Evolutionary conservation across 2,113 vertebrate genomes (phyloP).

Genomic region (Chaetura pelagica): DNA sequence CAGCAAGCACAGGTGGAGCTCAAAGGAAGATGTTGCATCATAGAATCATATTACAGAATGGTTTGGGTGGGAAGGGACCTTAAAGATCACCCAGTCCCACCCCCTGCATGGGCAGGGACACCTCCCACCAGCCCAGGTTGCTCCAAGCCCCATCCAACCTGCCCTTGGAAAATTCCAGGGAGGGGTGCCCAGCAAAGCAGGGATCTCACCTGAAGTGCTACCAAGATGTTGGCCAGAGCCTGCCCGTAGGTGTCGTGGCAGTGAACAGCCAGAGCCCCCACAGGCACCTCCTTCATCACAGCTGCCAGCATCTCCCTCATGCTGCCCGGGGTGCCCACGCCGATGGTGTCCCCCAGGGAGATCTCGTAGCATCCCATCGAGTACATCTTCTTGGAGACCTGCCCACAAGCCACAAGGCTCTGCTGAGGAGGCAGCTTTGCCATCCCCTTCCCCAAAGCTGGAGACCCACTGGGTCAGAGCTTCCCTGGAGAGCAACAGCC

Average conservation of each 20-base stretch:
- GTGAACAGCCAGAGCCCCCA: constrained; percentile 91
- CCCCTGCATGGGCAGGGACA: too few species aligned
- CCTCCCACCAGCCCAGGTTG: too few species aligned
- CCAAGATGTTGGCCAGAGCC: constrained; percentile 93
- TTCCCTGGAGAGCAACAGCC: background rate
- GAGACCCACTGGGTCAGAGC: fast-evolving
- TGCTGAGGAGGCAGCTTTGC: background rate
- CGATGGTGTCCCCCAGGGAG: constrained; percentile 95
- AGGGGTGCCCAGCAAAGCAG: background rate
- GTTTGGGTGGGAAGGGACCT: too few species aligned
- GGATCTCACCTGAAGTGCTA: constrained; percentile 88
- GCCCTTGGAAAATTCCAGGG: too few species aligned
- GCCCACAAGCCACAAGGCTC: background rate
- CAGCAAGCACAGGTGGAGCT: too few species aligned
- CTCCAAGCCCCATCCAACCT: too few species aligned
- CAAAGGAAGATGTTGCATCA: too few species aligned
- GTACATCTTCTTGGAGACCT: constrained; percentile 93
- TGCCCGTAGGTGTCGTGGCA: constrained; percentile 98
- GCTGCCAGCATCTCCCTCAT: constrained; percentile 90
- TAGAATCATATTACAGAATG: too few species aligned
- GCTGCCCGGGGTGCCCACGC: constrained; percentile 90
- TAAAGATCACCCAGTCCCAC: too few species aligned
- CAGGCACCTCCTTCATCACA: constrained; percentile 88
- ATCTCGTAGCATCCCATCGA: constrained; percentile 98
- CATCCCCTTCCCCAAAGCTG: background rate